Base-by-base conservation (phyloP, 2,888 invertebrate species). In the Boloria euphrosyne region DNA sequence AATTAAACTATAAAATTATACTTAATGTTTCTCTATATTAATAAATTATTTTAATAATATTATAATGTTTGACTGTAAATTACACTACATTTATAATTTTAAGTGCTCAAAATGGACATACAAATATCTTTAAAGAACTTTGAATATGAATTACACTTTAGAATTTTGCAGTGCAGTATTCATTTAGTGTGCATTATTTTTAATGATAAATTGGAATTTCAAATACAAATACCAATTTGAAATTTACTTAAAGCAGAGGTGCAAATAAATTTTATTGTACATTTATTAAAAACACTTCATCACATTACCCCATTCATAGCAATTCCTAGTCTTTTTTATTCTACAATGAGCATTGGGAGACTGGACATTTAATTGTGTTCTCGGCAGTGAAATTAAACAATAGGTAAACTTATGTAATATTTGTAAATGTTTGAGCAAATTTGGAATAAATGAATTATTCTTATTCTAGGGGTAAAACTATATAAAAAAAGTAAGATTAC, bases 391-490 rank as follows among this genome's bases (percentile, higher is more conserved):
- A 82, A 78, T 80, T 72, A 78, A 86, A 85, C 76, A 78, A n/a
- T 75, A 83, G 80, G 78, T 74, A 71, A 78, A 78, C 76, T 75
- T 78, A 77, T 77, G 69, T 70, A 70, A 71, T 75, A 77, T 64
- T 75, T 78, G 74, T 78, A 78, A 76, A 76, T 80, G 78, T 84
- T 91, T 91, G 92, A 92, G 92, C 92, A 92, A 90, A 87, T 87
- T 85, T 89, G 89, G 90, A 87, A 84, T 81, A 87, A 90, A 88
- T 78, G 74, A 89, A 90, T 82, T 77, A 82, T 83, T 80, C 90
- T 92, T 91, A 91, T 78, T 80, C 91, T 92, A 92, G 86, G 91
- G 91, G 86, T 91, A 91, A 91, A 92, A 92, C 83, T 88, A 90
- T 90, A 90, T 88, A 86, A 88, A 86, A 90, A 89, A 90, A 86